Evolutionary conservation across 2,113 vertebrate genomes (phyloP).

Genomic region (Carassius gibelio): DNA sequence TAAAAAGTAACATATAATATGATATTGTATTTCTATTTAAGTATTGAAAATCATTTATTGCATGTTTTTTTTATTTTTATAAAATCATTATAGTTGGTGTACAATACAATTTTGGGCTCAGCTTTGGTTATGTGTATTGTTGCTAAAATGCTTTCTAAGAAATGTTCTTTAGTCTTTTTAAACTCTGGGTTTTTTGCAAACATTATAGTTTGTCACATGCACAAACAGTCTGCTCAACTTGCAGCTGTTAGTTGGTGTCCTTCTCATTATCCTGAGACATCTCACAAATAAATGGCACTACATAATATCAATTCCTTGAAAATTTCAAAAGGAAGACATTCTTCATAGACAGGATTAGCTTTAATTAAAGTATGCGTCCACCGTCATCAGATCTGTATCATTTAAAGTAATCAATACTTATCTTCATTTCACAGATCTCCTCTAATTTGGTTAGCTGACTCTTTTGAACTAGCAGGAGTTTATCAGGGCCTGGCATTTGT

Average conservation of each 20-base stretch:
- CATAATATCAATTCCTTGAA: background rate
- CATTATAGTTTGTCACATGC: background rate
- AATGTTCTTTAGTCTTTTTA: background rate
- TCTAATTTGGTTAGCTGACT: conserved; percentile 22
- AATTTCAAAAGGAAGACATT: background rate
- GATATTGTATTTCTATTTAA: background rate
- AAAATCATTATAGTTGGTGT: background rate
- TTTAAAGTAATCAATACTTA: conserved; percentile 23
- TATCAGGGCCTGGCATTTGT: conserved; percentile 16
- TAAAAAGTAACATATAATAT: background rate
- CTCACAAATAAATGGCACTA: background rate
- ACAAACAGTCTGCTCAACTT: background rate
- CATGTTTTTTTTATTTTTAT: background rate
- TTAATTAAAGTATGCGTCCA: background rate
- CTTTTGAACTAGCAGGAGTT: conserved; percentile 22
- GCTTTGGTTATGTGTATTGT: background rate
- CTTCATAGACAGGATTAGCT: background rate
- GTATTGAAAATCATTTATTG: background rate
- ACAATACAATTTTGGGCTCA: background rate
- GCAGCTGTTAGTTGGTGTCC: conserved; percentile 10
- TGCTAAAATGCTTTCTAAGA: background rate
- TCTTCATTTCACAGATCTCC: conserved; percentile 25
- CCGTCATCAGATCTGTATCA: conserved; percentile 15
- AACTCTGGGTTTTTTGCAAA: background rate
- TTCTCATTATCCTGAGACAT: background rate